These are phyloP conservation scores for Steinernema carpocapsae DNA, from an alignment of 2,888 invertebrate genomes.

Conservation along the genomic window DNA sequence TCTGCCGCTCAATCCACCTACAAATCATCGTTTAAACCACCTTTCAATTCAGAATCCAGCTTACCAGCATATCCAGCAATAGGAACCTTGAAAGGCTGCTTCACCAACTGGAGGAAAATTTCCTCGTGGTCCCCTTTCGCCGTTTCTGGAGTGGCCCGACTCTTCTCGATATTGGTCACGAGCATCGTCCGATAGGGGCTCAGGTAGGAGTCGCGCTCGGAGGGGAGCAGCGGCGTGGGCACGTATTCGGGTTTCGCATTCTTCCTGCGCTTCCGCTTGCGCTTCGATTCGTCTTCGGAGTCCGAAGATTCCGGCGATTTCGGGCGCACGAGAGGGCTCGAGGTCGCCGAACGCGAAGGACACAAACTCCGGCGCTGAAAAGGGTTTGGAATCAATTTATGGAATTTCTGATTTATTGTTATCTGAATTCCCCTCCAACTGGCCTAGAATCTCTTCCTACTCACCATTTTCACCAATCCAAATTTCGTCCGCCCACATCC, in stretches of 20 bases:
- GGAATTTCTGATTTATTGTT: not conserved
- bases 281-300: constrained; percentile 32
- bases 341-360: constrained; percentile 1
- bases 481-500: too few relatives aligned
- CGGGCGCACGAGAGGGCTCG: constrained; percentile 4
- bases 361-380: constrained; percentile 10
- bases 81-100: constrained; percentile 61
- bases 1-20: constrained; percentile 56
- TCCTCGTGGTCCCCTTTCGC: constrained; percentile 54
- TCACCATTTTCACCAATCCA: too few relatives aligned
- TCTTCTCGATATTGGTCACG: constrained; percentile 18
- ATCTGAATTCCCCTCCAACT: too few relatives aligned
- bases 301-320: constrained; percentile 30
- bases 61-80: constrained; percentile 65
- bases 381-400: not conserved
- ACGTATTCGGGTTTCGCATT: constrained; percentile 27
- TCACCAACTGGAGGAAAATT: constrained; percentile 59
- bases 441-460: too few relatives aligned
- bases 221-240: constrained; percentile 20
- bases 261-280: constrained; percentile 38
- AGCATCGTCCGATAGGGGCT: constrained; percentile 38
- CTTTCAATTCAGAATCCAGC: constrained; percentile 31
- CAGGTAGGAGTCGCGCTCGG: constrained; percentile 26
- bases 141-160: not conserved
- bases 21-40: constrained; percentile 14